Percentiles rank a stretch among this genome's conserved stretches.
Evolutionary conservation across 2,888 invertebrate species (phyloP).

Genomic region (Eremobia ochroleuca): DNA sequence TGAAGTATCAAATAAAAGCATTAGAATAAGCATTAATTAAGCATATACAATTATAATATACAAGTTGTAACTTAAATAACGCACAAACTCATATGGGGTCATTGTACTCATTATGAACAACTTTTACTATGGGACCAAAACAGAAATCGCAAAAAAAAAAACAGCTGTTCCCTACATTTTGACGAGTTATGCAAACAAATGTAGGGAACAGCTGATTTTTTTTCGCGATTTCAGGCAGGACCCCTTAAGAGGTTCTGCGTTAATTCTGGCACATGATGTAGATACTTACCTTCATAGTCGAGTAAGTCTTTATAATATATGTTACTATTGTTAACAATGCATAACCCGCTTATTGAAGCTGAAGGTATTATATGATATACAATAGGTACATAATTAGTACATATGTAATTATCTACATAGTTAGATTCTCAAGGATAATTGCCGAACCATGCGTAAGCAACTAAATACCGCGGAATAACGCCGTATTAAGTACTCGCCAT

Average conservation of each 20-base stretch:
- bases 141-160: too few relatives aligned
- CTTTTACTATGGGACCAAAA: too few relatives aligned
- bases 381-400: neutral
- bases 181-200: too few relatives aligned
- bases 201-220: too few relatives aligned
- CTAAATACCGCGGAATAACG: constrained; percentile 36
- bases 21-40: too few relatives aligned
- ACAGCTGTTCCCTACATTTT: too few relatives aligned
- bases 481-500: neutral
- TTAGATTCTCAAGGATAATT: constrained; percentile 46
- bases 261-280: too few relatives aligned
- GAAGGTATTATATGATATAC: neutral
- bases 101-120: too few relatives aligned
- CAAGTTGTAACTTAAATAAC: too few relatives aligned
- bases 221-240: too few relatives aligned
- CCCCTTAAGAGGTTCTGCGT: too few relatives aligned
- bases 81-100: too few relatives aligned
- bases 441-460: constrained; percentile 47
- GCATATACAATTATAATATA: neutral
- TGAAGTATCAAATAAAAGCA: neutral
- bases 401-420: neutral
- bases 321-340: neutral
- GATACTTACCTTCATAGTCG: neutral
- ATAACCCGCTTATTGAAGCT: constrained; percentile 6
- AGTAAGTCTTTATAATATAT: neutral